Conservation (phyloP, 2,888 invertebrate species). For the Rhodophaea formosa region DNA sequence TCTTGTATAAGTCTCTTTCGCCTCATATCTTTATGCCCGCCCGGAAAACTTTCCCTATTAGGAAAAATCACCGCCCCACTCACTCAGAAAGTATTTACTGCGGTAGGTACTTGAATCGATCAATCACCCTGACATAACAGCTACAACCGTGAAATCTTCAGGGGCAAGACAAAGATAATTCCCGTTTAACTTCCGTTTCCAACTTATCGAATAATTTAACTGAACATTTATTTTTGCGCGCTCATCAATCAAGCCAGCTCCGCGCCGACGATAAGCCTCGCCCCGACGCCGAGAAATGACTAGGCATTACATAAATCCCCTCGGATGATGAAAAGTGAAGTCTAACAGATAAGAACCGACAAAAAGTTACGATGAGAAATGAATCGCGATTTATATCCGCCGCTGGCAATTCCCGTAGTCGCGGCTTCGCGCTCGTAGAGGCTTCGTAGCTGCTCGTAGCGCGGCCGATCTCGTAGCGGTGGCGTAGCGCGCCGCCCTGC, state of each 20-base stretch:
- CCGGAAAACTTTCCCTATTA: neutral
- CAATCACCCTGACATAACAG: conserved; percentile 76
- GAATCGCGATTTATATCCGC: conserved; percentile 81
- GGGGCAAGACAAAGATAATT: conserved; percentile 82
- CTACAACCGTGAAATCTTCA: conserved; percentile 76
- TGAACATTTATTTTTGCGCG: conserved; percentile 83
- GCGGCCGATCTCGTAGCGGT: conserved; percentile 22
- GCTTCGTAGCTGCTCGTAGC: conserved; percentile 25
- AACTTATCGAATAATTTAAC: conserved; percentile 83
- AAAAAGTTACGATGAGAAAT: conserved; percentile 83
- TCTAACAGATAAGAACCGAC: conserved; percentile 83
- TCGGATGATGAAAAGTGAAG: conserved; percentile 83
- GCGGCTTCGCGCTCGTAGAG: conserved; percentile 25
- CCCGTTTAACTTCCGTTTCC: conserved; percentile 82
- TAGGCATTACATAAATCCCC: conserved; percentile 83
- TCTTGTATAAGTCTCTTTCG: neutral
- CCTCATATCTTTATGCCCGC: neutral
- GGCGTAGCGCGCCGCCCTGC: conserved; percentile 30
- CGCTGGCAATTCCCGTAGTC: conserved; percentile 52
- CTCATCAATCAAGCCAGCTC: conserved; percentile 81
- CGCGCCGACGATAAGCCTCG: conserved; percentile 78
- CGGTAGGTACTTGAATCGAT: conserved; percentile 54
- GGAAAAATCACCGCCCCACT: conserved; percentile 20
- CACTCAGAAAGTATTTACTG: conserved; percentile 16
- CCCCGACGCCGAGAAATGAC: conserved; percentile 82